Percentiles rank a stretch among this genome's conserved stretches.
Evolutionary conservation across 2,113 vertebrate genomes (phyloP).

Genomic region (Antechinus stuartii): DNA sequence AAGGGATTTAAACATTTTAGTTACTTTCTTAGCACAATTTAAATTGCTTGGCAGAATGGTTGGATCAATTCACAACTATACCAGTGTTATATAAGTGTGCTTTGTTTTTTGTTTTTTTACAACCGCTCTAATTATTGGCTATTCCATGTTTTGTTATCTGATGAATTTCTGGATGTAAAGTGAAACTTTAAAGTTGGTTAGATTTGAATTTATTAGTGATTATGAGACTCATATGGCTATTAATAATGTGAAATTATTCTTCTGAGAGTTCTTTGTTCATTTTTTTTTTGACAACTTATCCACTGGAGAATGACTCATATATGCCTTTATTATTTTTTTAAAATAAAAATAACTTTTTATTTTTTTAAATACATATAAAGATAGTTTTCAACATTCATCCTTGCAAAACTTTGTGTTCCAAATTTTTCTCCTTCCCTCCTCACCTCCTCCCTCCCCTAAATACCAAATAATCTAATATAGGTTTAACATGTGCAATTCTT

Average conservation of each 20-base stretch:
- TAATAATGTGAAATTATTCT: neutral
- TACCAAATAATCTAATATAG: no score
- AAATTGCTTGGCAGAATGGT: neutral
- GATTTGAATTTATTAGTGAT: neutral
- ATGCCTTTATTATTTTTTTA: neutral
- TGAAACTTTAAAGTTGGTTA: neutral
- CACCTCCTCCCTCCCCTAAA: no score
- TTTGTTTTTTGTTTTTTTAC: neutral
- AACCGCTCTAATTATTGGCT: neutral
- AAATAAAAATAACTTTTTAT: no score
- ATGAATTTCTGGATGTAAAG: neutral
- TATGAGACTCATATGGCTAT: neutral
- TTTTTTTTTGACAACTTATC: neutral
- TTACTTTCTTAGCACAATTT: neutral
- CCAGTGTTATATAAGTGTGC: neutral
- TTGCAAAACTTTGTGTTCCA: no score
- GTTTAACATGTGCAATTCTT: no score
- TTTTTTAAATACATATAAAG: no score
- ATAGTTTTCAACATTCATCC: no score
- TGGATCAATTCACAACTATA: neutral
- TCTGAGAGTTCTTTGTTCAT: neutral
- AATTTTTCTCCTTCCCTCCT: no score
- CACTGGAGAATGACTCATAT: neutral
- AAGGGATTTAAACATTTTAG: neutral
- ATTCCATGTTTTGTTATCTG: neutral